Conservation (phyloP, 1,140 invertebrate genomes). For the Macrostomum lignano region DNA sequence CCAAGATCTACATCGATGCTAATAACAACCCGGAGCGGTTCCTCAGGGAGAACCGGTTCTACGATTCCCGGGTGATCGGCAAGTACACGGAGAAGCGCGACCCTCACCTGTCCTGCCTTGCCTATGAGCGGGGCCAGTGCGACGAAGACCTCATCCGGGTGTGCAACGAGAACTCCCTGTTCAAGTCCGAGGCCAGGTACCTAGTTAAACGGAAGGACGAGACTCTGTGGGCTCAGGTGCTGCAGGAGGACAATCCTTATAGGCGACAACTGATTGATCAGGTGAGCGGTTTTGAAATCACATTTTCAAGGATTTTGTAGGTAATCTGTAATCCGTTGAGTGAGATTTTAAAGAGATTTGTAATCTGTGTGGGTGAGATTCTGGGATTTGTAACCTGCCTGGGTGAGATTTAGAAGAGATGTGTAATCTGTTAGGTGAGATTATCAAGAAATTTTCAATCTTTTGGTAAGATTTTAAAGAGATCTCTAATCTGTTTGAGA, state of each 20-base stretch:
- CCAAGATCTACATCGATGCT: constrained; percentile 97
- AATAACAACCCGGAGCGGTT: constrained; percentile 98
- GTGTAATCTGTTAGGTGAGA: too few relatives aligned
- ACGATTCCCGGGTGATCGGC: constrained; percentile 86
- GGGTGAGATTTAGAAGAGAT: too few relatives aligned
- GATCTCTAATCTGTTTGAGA: too few relatives aligned
- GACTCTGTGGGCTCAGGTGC: constrained; percentile 78
- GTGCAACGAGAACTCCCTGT: constrained; percentile 92
- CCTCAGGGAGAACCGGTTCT: constrained; percentile 63
- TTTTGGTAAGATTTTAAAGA: too few relatives aligned
- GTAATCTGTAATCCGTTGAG: too few relatives aligned
- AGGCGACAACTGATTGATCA: constrained; percentile 88
- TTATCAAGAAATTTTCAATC: too few relatives aligned
- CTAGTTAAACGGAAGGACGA: constrained; percentile 66
- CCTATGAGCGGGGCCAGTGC: constrained; percentile 87
- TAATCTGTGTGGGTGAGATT: too few relatives aligned
- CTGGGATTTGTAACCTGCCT: too few relatives aligned
- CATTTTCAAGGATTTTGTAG: too few relatives aligned
- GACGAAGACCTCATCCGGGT: constrained; percentile 83
- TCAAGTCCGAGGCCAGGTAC: constrained; percentile 88
- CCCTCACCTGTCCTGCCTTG: constrained; percentile 87
- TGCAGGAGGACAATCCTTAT: constrained; percentile 71
- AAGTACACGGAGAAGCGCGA: constrained; percentile 92
- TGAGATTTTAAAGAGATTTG: too few relatives aligned
- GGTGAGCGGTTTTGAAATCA: too few relatives aligned